Conservation (phyloP, 92 coral and sea anemone genomes). For the Paragorgia papillata region DNA sequence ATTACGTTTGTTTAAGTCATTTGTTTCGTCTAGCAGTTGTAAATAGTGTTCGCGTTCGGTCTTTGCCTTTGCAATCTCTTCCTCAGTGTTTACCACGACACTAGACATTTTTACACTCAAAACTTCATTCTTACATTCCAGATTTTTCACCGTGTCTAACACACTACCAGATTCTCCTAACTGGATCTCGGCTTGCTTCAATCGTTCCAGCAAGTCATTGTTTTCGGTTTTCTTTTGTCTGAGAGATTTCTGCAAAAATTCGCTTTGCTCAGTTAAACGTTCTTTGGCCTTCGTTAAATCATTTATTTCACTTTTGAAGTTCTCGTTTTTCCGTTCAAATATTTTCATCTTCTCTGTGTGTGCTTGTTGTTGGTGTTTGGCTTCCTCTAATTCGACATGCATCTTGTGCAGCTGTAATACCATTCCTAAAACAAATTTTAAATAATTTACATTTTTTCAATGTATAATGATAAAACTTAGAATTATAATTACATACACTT, state of each 20-base stretch:
- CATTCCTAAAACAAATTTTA: conserved; percentile 6
- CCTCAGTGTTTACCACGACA: conserved; percentile 27
- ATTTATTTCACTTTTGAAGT: background rate
- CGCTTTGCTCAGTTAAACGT: conserved; percentile 31
- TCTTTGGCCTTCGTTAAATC: conserved; percentile 26
- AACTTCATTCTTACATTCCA: conserved; percentile 33
- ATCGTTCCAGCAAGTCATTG: conserved; percentile 3
- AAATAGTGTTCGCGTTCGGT: conserved; percentile 19
- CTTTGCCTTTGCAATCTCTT: conserved; percentile 22
- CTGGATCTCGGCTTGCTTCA: conserved; percentile 35
- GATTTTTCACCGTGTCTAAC: conserved; percentile 17
- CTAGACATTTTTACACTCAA: conserved; percentile 36
- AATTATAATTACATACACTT: too few relatives aligned
- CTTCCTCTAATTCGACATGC: conserved; percentile 1
- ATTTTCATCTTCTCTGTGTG: background rate
- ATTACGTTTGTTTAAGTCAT: conserved; percentile 15
- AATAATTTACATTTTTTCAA: background rate
- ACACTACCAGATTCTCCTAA: conserved; percentile 40
- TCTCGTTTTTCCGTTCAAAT: conserved; percentile 1
- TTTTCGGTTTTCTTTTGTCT: conserved; percentile 19
- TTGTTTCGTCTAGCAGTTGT: conserved; percentile 9
- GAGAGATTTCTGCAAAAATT: conserved; percentile 26
- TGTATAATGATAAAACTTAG: too few relatives aligned
- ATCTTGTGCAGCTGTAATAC: conserved; percentile 26
- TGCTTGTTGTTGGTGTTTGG: conserved; percentile 3